A percentile compares a stretch with the other conserved stretches of the same genome.
Evolutionary conservation across 2,888 invertebrate species (phyloP).

Genomic region (Drosophila borborema): DNA sequence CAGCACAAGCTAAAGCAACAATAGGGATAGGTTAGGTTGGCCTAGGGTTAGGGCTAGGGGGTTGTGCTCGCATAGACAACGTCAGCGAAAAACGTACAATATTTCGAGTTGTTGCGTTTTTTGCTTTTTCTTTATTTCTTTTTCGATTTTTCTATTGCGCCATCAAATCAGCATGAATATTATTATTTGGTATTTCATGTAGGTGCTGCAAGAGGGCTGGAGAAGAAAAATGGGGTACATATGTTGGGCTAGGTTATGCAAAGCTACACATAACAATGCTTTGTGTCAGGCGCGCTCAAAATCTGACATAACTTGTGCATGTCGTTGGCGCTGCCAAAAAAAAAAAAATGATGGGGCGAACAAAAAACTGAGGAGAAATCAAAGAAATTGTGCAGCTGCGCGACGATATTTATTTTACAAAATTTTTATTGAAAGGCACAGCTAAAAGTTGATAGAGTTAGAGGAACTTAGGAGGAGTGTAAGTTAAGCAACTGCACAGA

Average conservation of each 20-base stretch:
- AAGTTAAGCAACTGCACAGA: neutral
- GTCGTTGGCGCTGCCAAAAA: slow-evolving; percentile 37
- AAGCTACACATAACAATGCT: slow-evolving; percentile 48
- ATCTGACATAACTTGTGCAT: slow-evolving; percentile 76
- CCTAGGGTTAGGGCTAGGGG: neutral
- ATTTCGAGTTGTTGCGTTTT: slow-evolving; percentile 51
- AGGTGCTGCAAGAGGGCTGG: neutral
- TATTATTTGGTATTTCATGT: slow-evolving; percentile 73
- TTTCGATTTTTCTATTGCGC: slow-evolving; percentile 49
- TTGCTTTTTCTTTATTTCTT: neutral
- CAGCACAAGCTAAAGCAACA: slow-evolving; percentile 43
- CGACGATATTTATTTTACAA: slow-evolving; percentile 62
- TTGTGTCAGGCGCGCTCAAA: slow-evolving; percentile 51
- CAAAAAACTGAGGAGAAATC: neutral
- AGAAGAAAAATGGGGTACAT: slow-evolving; percentile 5
- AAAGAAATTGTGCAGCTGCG: slow-evolving; percentile 49
- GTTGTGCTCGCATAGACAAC: slow-evolving; percentile 43
- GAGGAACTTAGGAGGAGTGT: neutral
- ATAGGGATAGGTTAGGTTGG: slow-evolving; percentile 4
- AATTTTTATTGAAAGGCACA: slow-evolving; percentile 52
- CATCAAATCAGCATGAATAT: slow-evolving; percentile 77
- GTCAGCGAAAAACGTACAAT: slow-evolving; percentile 65
- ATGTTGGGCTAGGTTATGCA: slow-evolving; percentile 16
- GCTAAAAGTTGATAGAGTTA: neutral
- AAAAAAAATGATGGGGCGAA: neutral